These are phyloP conservation scores for Cygnus olor DNA, from an alignment of 2,797 vertebrate genomes.

Conservation along the genomic window DNA sequence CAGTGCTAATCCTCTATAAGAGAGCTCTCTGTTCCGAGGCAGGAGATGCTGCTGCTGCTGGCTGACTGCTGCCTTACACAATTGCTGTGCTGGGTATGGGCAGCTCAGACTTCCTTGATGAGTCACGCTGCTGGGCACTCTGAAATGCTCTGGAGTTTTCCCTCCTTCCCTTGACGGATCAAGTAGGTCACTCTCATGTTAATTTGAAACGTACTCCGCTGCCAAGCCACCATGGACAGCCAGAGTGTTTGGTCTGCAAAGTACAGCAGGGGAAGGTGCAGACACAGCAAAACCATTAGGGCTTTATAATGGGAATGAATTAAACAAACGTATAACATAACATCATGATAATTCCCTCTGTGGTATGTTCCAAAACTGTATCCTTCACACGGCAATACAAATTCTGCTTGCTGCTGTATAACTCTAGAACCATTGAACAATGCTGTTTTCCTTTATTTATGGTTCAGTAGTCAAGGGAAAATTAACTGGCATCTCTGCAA, in stretches of 20 bases:
- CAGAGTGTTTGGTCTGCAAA: neutral
- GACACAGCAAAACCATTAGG: neutral
- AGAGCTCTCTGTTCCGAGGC: neutral
- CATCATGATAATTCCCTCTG: neutral
- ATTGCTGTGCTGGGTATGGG: neutral
- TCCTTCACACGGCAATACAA: neutral
- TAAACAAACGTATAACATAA: neutral
- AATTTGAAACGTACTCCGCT: neutral
- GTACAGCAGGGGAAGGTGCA: neutral
- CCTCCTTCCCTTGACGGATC: neutral
- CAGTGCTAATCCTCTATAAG: neutral
- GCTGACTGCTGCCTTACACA: neutral
- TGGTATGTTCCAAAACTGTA: neutral
- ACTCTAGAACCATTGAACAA: neutral
- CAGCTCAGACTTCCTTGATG: neutral
- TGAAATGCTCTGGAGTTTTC: neutral
- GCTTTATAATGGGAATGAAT: neutral
- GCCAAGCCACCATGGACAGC: neutral
- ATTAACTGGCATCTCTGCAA: conserved; percentile 21
- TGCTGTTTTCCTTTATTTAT: conserved; percentile 21
- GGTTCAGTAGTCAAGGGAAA: conserved; percentile 36
- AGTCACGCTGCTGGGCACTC: neutral
- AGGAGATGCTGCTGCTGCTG: neutral
- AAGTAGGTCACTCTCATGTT: neutral
- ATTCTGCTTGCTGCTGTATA: neutral